Evolutionary conservation across 1,140 invertebrate genomes (phyloP), one percentile per base, ranked within the genome.

Genomic region (Homarus americanus): DNA sequence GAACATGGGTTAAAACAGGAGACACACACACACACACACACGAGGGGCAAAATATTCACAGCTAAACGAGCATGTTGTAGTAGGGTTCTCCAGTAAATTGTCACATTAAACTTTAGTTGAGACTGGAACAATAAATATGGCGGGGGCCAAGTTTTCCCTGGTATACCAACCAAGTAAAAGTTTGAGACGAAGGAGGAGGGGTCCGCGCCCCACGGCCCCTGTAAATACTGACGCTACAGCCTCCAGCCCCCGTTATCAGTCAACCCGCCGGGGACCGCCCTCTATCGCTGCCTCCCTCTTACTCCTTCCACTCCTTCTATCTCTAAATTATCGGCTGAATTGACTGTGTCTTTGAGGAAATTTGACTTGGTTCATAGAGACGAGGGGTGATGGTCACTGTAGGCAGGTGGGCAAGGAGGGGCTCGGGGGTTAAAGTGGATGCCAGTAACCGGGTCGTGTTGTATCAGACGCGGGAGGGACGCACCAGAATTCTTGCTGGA

Each of bases 381-480:
- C 32, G 83, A 86, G 83, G 41, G 41, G 72, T 58, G 41, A 41
- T 41, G 83, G 83, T 76, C 83, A 86, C 36, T 86, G 83, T 73
- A 86, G 49, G 83, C 66, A 76, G 83, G 69, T 49, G 83, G 83
- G 66, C n/a, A 34, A 75, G 53, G 41, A 69, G 83, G n/a, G 9
- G 76, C 28, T 69, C 49, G 80, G 63, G 63, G 82, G 36, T 38
- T 38, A 63, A 44, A 86, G 83, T 75, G 83, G 83, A 86, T 75
- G 40, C 44, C 72, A 53, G 40, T 86, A 86, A 86, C 34, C 83
- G 83, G 83, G 83, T 86, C 76, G 83, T 86, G 83, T 75, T 86
- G 83, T 86, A 86, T 75, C 72, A 53, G 83, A 36, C 34, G 44
- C 69, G n/a, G n/a, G n/a, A 24, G 40, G 24, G 44, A 44, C 83